Conservation (phyloP, 2,888 invertebrate species). For the Drosophila testacea region DNA sequence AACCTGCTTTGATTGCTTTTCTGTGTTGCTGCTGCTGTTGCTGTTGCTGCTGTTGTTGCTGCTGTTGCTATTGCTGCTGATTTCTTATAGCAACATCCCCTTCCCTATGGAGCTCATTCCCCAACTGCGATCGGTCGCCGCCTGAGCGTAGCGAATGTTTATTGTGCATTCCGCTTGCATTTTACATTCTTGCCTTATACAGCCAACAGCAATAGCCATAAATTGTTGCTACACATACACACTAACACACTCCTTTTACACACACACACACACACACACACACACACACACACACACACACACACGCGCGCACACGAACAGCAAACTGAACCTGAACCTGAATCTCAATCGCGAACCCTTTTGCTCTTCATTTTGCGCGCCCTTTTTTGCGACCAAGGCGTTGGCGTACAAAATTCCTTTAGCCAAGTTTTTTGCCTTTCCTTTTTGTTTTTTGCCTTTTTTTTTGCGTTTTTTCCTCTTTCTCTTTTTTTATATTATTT, state of each 20-base stretch:
- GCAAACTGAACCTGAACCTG: conserved; percentile 23
- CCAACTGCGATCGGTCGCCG: conserved; percentile 43
- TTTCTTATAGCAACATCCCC: no score
- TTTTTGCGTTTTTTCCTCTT: neutral
- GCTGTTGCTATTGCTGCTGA: conserved; percentile 5
- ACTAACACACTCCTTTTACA: conserved; percentile 23
- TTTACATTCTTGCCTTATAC: conserved; percentile 69
- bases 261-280: conserved; percentile 14
- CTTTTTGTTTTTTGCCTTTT: neutral
- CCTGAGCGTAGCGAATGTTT: conserved; percentile 79
- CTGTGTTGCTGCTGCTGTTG: conserved; percentile 52
- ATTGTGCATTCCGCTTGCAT: conserved; percentile 81
- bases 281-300: conserved; percentile 19
- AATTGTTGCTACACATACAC: conserved; percentile 50
- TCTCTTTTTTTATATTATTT: neutral
- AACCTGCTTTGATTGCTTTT: conserved; percentile 79
- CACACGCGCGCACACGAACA: neutral
- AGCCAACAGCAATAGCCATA: conserved; percentile 50
- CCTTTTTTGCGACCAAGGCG: conserved; percentile 64
- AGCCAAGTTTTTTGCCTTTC: conserved; percentile 22
- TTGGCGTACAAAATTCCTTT: conserved; percentile 78
- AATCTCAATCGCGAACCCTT: conserved; percentile 36
- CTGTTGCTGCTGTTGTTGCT: conserved; percentile 26
- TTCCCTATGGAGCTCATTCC: conserved; percentile 8
- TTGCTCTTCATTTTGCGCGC: conserved; percentile 62